Conservation (phyloP, 2,888 invertebrate species). For the Gisinianus flammeolus region DNA sequence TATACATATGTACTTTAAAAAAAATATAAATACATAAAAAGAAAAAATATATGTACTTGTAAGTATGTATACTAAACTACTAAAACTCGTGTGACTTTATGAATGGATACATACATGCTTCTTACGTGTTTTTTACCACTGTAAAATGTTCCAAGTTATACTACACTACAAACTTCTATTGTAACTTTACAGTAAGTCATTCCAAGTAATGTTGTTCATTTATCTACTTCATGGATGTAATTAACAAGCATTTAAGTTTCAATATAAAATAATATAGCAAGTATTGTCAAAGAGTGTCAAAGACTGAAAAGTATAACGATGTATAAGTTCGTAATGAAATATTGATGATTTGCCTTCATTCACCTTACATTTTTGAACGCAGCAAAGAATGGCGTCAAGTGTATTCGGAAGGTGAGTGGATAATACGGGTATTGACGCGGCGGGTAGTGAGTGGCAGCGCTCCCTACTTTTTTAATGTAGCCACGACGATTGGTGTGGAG, state of each 20-base stretch:
- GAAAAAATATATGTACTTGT: not conserved
- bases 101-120: not conserved
- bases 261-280: too few species aligned
- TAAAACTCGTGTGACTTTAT: not conserved
- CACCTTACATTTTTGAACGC: not conserved
- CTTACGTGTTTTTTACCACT: not conserved
- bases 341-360: not conserved
- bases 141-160: not conserved
- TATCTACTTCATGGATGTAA: too few species aligned
- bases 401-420: constrained; percentile 25
- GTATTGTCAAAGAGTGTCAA: too few species aligned
- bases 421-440: constrained; percentile 26
- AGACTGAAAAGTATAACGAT: too few species aligned
- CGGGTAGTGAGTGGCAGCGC: constrained; percentile 21
- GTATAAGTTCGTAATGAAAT: not conserved
- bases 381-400: constrained; percentile 27
- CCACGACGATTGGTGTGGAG: not conserved
- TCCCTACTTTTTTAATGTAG: constrained; percentile 16
- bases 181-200: too few species aligned
- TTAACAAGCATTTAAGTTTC: too few species aligned
- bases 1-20: not conserved
- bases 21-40: not conserved
- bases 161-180: too few species aligned
- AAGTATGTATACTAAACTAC: not conserved
- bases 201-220: too few species aligned